Percentiles rank a stretch among this genome's conserved stretches.
These are phyloP conservation scores for Notamacropus eugenii DNA, from an alignment of 2,797 vertebrate genomes.

Conservation along the genomic window DNA sequence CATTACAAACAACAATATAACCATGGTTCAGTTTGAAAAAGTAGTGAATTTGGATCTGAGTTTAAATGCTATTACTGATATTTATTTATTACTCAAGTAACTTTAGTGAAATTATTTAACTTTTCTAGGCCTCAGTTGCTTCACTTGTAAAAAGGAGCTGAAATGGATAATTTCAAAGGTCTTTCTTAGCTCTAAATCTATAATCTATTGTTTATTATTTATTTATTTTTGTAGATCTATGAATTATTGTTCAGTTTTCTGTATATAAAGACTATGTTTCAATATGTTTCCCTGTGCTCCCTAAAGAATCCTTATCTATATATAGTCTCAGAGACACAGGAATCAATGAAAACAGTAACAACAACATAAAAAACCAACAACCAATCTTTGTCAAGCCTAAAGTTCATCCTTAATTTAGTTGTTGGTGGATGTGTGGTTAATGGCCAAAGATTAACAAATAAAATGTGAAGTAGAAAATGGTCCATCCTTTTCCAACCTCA, in stretches of 20 bases:
- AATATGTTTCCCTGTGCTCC: not conserved
- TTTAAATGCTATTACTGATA: not conserved
- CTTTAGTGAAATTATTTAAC: not conserved
- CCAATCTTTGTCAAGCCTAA: not conserved
- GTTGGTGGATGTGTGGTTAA: not conserved
- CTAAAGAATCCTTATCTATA: not conserved
- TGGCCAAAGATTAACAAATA: not conserved
- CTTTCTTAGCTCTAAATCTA: not conserved
- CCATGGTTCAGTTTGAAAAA: not conserved
- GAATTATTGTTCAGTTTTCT: not conserved
- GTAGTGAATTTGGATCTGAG: not conserved
- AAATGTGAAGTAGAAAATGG: not conserved
- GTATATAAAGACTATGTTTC: not conserved
- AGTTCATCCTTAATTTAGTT: not conserved
- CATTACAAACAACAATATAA: not conserved
- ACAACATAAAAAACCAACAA: not conserved
- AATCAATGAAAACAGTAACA: not conserved
- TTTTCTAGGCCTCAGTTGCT: not conserved
- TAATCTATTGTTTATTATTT: not conserved
- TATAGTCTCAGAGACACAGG: not conserved
- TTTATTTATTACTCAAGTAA: not conserved
- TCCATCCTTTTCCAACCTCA: not conserved
- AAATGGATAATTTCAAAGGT: not conserved
- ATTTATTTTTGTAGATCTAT: not conserved
- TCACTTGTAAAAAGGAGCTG: not conserved